Evolutionary conservation across 2,888 invertebrate species (phyloP).

Genomic region (Coremacera marginata): DNA sequence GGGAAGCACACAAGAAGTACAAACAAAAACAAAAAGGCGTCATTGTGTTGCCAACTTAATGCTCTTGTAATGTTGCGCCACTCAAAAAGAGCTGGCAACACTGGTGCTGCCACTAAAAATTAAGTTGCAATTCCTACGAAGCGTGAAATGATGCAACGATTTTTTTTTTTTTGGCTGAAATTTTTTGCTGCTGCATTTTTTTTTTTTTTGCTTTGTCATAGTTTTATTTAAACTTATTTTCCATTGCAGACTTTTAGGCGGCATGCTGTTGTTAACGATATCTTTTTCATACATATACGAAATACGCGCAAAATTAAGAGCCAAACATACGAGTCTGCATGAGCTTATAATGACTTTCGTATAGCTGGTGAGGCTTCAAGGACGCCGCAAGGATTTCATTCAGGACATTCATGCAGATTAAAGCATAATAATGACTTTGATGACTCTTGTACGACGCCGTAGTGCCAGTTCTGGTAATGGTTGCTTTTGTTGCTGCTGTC

Average conservation of each 20-base stretch:
- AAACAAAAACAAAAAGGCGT: constrained; percentile 3
- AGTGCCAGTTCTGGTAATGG: background rate
- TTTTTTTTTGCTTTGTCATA: background rate
- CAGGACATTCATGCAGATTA: constrained; percentile 27
- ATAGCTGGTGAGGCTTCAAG: background rate
- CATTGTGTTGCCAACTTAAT: constrained; percentile 30
- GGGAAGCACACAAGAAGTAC: background rate
- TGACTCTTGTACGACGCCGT: constrained; percentile 2
- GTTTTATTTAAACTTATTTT: constrained; percentile 21
- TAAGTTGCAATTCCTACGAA: constrained; percentile 28
- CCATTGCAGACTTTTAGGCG: constrained; percentile 52
- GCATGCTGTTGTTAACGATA: constrained; percentile 40
- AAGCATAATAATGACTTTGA: constrained; percentile 33
- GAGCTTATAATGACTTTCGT: constrained; percentile 3
- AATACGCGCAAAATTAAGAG: constrained; percentile 29
- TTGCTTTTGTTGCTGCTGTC: background rate
- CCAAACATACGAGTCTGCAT: constrained; percentile 20
- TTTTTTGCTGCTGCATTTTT: background rate
- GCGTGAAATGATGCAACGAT: constrained; percentile 34
- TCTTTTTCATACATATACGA: constrained; percentile 35
- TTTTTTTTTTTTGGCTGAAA: background rate
- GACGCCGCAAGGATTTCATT: background rate
- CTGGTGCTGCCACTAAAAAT: constrained; percentile 32
- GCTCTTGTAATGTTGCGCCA: background rate
- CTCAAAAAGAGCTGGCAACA: constrained; percentile 4